Percentiles rank a stretch among this genome's conserved stretches.
Evolutionary conservation across 2,113 vertebrate species (phyloP).

Genomic region (Thryonomys swinderianus): DNA sequence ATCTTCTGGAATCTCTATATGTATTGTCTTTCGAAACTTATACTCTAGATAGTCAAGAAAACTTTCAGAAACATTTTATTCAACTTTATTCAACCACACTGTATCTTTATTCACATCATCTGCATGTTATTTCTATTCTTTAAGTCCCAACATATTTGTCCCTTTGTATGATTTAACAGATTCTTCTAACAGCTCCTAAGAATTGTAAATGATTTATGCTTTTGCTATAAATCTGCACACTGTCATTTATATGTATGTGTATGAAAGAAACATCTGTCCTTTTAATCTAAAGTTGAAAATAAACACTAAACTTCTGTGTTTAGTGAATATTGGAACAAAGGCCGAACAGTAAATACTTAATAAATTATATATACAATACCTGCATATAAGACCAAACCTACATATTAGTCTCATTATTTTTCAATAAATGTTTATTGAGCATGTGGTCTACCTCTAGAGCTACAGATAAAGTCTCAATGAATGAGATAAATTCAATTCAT

Average conservation of each 20-base stretch:
- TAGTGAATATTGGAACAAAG: not conserved
- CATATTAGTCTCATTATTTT: not conserved
- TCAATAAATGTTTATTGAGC: conserved; percentile 1
- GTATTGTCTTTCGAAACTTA: not conserved
- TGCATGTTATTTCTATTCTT: not conserved
- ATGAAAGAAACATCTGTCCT: not conserved
- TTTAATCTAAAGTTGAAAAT: conserved; percentile 21
- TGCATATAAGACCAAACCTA: not conserved
- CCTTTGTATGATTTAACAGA: not conserved
- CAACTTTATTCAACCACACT: not conserved
- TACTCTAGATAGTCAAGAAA: not conserved
- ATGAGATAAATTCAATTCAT: not conserved
- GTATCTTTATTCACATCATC: not conserved
- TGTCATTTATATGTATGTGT: not conserved
- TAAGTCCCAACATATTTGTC: not conserved
- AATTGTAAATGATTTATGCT: conserved; percentile 1
- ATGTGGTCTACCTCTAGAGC: not conserved
- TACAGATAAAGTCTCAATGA: not conserved
- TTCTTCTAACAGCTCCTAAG: not conserved
- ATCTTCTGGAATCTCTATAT: not conserved
- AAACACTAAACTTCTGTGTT: not conserved
- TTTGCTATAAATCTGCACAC: not conserved
- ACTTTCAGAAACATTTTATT: not conserved
- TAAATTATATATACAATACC: not conserved
- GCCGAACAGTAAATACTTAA: not conserved